Conservation (phyloP, 2,113 vertebrate genomes). For the Rhinolophus ferrumequinum region DNA sequence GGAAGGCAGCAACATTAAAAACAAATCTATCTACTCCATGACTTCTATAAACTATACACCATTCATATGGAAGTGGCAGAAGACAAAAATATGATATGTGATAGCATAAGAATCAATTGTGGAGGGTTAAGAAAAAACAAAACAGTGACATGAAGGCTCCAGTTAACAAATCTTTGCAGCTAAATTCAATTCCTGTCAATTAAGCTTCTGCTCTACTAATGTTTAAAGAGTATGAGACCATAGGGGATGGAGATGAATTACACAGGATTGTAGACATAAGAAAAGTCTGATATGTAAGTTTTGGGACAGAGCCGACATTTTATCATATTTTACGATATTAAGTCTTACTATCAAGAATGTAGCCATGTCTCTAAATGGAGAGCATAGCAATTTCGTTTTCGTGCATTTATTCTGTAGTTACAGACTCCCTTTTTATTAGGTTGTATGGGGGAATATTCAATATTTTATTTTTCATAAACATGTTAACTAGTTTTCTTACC, state of each 20-base stretch:
- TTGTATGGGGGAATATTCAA: neutral
- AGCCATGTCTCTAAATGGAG: neutral
- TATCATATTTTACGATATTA: constrained; percentile 18
- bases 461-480: neutral
- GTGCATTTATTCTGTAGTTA: neutral
- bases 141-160: neutral
- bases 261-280: neutral
- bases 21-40: neutral
- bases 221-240: neutral
- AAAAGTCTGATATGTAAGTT: neutral
- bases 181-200: constrained; percentile 34
- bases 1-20: constrained; percentile 12
- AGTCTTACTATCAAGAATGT: neutral
- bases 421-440: neutral
- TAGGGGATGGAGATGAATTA: neutral
- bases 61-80: neutral
- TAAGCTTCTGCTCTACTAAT: neutral
- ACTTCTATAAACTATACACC: neutral
- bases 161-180: constrained; percentile 22
- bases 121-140: neutral
- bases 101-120: neutral
- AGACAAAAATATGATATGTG: neutral
- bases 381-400: neutral
- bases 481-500: constrained; percentile 82
- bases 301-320: neutral